A percentile compares a stretch with the other conserved stretches of the same genome.
phyloP scores from a whole-genome alignment of 2,113 vertebrate genomes.

The Ophthalmolycus amberensis region DNA sequence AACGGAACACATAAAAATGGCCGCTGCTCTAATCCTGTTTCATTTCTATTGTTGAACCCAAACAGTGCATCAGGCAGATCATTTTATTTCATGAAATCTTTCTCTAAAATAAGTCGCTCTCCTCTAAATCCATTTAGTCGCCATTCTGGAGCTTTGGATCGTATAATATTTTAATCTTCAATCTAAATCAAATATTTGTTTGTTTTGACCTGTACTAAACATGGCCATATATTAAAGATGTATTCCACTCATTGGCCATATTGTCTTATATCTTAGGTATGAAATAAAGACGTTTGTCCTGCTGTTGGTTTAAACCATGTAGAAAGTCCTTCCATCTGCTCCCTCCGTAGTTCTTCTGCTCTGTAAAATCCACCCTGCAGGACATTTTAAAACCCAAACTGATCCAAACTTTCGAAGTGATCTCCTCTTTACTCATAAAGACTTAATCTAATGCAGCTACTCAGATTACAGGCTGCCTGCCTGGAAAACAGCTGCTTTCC shows the following conservation, averaged over 20 bases:
- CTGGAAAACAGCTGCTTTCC: neutral
- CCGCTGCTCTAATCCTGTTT: no score
- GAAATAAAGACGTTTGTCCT: neutral
- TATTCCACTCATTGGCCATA: neutral
- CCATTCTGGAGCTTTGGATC: neutral
- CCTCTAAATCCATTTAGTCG: neutral
- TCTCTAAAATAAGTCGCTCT: neutral
- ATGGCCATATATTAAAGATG: neutral
- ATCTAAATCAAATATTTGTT: neutral
- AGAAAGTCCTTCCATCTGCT: conserved; percentile 18
- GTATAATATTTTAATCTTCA: neutral
- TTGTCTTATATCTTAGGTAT: neutral
- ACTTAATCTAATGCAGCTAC: conserved; percentile 20
- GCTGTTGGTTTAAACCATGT: neutral
- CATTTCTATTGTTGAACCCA: no score
- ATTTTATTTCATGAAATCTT: no score
- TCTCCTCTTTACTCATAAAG: conserved; percentile 18
- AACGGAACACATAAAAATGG: no score
- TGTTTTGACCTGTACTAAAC: neutral
- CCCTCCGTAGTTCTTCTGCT: neutral
- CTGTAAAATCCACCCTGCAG: neutral
- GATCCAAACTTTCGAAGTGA: conserved; percentile 31
- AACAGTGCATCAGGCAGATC: no score
- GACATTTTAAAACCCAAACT: neutral
- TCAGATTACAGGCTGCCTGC: conserved; percentile 16